These are phyloP conservation scores for Hermatobates lingyangjiaoensis DNA, from an alignment of 1,140 invertebrate genomes.

Conservation along the genomic window DNA sequence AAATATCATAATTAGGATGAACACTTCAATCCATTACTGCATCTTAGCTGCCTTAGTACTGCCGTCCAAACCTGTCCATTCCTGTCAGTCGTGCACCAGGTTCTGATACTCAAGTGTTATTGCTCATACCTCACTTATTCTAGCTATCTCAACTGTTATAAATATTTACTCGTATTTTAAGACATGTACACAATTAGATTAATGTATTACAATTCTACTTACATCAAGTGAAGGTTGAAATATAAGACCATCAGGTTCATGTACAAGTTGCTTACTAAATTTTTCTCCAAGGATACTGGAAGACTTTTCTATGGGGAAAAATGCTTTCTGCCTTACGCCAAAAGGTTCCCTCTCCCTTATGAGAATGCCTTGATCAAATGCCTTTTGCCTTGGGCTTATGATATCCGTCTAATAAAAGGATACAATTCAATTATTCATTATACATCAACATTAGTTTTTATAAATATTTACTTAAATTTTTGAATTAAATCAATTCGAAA, in stretches of 20 bases:
- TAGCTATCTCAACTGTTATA: background rate
- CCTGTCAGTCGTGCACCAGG: background rate
- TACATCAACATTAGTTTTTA: too few relatives aligned
- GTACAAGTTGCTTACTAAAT: constrained; percentile 64
- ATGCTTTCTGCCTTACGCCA: constrained; percentile 68
- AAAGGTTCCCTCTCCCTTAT: constrained; percentile 65
- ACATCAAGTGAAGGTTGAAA: constrained; percentile 82
- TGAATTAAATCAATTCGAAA: too few relatives aligned
- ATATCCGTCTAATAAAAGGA: constrained; percentile 33
- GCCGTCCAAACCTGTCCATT: too few relatives aligned
- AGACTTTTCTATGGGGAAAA: constrained; percentile 60
- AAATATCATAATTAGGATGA: too few relatives aligned
- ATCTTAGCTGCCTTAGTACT: too few relatives aligned
- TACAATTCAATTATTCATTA: too few relatives aligned
- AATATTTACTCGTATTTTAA: background rate
- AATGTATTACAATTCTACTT: constrained; percentile 12
- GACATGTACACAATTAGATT: background rate
- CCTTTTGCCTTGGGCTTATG: constrained; percentile 45
- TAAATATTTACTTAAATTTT: too few relatives aligned
- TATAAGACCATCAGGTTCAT: constrained; percentile 94
- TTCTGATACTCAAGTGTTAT: background rate
- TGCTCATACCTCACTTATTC: background rate
- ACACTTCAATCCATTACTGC: too few relatives aligned
- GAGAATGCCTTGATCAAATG: constrained; percentile 54
- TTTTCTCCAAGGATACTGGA: constrained; percentile 58